Evolutionary conservation across 2,113 vertebrate genomes (phyloP).

Genomic region (Connochaetes taurinus): DNA sequence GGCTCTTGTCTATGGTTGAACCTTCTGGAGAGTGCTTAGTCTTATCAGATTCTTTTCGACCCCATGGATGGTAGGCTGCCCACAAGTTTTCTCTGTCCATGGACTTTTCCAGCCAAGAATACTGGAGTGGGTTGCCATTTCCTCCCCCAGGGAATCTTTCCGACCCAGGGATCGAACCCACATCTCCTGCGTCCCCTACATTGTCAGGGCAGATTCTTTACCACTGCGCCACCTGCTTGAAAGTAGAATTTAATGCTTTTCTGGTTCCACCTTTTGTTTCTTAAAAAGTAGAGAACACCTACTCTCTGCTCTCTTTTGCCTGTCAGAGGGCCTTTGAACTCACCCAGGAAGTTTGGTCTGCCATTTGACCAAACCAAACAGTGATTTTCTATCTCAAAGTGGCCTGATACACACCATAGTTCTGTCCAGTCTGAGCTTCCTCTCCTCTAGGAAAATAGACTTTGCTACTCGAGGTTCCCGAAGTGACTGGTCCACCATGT

Average conservation of each 20-base stretch:
- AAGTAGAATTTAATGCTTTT: not conserved
- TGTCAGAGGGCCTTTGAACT: not conserved
- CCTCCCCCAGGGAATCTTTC: not conserved
- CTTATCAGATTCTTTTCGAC: not conserved
- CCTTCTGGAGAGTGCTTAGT: not conserved
- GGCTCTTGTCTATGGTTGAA: not conserved
- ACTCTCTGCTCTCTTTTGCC: not conserved
- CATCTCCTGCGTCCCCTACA: not conserved
- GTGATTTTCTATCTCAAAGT: not conserved
- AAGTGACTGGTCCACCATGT: not conserved
- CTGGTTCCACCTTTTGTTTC: not conserved
- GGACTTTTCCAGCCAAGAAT: not conserved
- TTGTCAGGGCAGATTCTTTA: not conserved
- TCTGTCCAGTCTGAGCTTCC: not conserved
- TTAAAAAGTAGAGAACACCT: not conserved
- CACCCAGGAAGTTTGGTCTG: not conserved
- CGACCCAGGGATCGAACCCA: not conserved
- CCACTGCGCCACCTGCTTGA: not conserved
- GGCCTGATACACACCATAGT: not conserved
- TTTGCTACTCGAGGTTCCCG: accelerated
- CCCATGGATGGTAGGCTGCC: not conserved
- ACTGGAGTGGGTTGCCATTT: not conserved
- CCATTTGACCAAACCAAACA: not conserved
- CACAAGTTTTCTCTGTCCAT: not conserved
- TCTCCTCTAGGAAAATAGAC: not conserved